A percentile compares a stretch with the other conserved stretches of the same genome.
phyloP scores from a whole-genome alignment of 1,140 invertebrate genomes.

The Drosophila punjabiensis region DNA sequence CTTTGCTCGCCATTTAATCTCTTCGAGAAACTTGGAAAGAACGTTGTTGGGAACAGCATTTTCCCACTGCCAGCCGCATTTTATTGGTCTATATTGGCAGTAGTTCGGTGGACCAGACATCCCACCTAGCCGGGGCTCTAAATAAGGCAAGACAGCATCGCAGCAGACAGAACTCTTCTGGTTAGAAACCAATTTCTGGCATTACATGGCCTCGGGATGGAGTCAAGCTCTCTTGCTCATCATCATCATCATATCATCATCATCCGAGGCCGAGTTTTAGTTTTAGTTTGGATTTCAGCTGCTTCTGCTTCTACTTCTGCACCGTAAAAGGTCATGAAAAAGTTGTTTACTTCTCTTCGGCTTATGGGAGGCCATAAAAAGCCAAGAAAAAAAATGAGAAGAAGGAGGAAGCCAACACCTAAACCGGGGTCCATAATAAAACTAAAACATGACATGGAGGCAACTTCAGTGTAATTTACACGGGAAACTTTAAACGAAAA shows the following conservation, averaged over 20 bases:
- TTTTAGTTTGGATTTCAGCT: conserved; percentile 16
- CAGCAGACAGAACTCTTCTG: conserved; percentile 22
- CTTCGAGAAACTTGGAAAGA: background rate
- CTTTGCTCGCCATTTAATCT: conserved; percentile 7
- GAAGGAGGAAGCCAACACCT: conserved; percentile 31
- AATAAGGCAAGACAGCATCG: conserved; percentile 56
- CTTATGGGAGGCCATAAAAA: conserved; percentile 68
- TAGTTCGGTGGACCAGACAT: conserved; percentile 20
- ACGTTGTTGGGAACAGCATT: conserved; percentile 21
- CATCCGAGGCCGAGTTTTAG: conserved; percentile 25
- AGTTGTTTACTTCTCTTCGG: conserved; percentile 45
- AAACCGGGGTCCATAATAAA: conserved; percentile 45
- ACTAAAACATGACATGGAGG: conserved; percentile 46
- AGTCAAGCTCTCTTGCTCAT: conserved; percentile 9
- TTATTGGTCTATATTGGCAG: conserved; percentile 32
- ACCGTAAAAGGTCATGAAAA: conserved; percentile 69
- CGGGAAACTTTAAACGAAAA: conserved; percentile 44
- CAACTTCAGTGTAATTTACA: conserved; percentile 66
- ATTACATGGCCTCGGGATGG: conserved; percentile 48
- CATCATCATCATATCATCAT: conserved; percentile 10
- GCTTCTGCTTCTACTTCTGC: conserved; percentile 37
- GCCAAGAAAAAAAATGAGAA: conserved; percentile 18
- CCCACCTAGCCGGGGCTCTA: conserved; percentile 35
- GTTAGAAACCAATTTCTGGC: conserved; percentile 46
- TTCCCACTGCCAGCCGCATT: conserved; percentile 41